Conservation (phyloP, 2,113 vertebrate species). For the Malurus elegans region DNA sequence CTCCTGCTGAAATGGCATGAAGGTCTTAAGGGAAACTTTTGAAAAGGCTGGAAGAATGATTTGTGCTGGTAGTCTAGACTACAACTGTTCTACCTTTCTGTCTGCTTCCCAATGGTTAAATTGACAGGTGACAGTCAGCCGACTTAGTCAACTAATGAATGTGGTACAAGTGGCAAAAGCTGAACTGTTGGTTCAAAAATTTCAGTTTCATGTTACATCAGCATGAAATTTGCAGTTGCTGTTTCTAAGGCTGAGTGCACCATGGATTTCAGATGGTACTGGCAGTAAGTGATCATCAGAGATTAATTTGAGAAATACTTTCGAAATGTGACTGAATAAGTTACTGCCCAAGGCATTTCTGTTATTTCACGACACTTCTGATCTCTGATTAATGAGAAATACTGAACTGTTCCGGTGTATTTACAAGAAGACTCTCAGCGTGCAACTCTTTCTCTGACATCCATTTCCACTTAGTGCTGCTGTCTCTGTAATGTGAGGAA, state of each 20-base stretch:
- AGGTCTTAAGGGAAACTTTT: not conserved
- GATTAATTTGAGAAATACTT: not conserved
- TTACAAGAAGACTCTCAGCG: not conserved
- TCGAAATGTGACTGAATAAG: not conserved
- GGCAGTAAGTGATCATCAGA: not conserved
- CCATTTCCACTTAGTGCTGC: not conserved
- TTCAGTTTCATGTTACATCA: not conserved
- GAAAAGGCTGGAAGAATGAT: not conserved
- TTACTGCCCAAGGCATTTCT: not conserved
- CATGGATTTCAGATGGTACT: not conserved
- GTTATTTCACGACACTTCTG: not conserved
- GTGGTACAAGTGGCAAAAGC: not conserved
- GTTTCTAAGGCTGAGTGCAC: not conserved
- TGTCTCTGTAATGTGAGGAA: not conserved
- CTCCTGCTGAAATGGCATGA: not conserved
- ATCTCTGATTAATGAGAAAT: not conserved
- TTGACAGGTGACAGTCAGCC: not conserved
- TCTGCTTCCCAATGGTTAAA: not conserved
- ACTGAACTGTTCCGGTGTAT: not conserved
- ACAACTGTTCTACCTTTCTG: accelerated
- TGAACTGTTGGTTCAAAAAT: not conserved
- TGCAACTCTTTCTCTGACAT: not conserved
- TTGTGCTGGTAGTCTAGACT: not conserved
- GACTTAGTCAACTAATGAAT: not conserved
- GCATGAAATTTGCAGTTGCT: not conserved